Evolutionary conservation across 2,113 vertebrate species (phyloP).

Genomic region (Oncorhynchus tshawytscha): DNA sequence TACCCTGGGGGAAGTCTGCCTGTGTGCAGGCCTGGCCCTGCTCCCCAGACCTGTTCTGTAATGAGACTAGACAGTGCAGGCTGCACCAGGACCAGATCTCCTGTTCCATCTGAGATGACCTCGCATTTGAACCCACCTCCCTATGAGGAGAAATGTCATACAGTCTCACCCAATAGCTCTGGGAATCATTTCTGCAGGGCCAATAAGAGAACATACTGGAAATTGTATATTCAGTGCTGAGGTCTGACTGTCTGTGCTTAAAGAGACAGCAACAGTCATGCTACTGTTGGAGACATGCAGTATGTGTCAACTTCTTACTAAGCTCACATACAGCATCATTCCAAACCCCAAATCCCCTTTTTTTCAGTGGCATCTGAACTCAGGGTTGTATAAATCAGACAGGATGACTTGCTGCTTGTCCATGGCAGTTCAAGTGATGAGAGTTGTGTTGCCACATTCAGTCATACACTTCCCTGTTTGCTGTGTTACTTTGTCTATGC

Average conservation of each 20-base stretch:
- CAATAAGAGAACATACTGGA: too few relatives aligned
- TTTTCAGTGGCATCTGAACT: background rate
- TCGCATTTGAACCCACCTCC: background rate
- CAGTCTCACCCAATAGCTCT: too few relatives aligned
- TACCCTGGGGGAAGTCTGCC: background rate
- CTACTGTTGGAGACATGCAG: too few relatives aligned
- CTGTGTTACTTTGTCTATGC: conserved; percentile 67
- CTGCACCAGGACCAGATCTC: background rate
- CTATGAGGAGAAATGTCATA: background rate
- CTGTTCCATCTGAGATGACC: background rate
- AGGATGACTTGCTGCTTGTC: conserved; percentile 62
- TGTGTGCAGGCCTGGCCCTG: conserved; percentile 5
- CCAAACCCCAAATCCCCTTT: too few relatives aligned
- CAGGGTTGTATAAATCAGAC: conserved; percentile 40
- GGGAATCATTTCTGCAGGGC: background rate
- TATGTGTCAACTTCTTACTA: background rate
- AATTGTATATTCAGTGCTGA: too few relatives aligned
- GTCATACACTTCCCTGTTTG: conserved; percentile 55
- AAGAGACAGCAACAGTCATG: too few relatives aligned
- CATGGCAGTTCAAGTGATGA: conserved; percentile 67
- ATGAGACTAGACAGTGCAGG: conserved; percentile 37
- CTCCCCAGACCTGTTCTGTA: conserved; percentile 24
- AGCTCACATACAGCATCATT: background rate
- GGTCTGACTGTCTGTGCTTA: too few relatives aligned
- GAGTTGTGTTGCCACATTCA: conserved; percentile 69